Evolutionary conservation across 2,888 invertebrate genomes (phyloP).

Genomic region (Phytoseiulus persimilis): DNA sequence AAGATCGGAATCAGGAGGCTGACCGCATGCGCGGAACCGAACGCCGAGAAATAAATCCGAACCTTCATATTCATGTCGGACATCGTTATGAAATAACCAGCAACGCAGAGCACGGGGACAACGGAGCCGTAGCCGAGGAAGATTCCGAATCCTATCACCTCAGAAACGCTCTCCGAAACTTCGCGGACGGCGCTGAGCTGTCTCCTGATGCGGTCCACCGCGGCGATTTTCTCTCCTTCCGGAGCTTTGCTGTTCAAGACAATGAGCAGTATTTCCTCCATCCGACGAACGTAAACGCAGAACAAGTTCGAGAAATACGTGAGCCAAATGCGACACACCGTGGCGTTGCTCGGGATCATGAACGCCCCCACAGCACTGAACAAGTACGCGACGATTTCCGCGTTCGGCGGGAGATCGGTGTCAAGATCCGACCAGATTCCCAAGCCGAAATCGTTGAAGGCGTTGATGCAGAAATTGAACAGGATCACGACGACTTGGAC

Average conservation of each 20-base stretch:
- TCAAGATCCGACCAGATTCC: not conserved
- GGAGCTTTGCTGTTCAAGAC: not conserved
- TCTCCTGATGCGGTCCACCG: not conserved
- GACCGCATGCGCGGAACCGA: not conserved
- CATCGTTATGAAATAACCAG: constrained; percentile 24
- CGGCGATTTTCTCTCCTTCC: not conserved
- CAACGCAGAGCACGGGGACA: not conserved
- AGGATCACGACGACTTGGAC: not conserved
- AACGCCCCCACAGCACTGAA: not conserved
- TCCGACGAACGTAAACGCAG: not conserved
- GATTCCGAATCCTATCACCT: constrained; percentile 11
- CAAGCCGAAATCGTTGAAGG: constrained; percentile 23
- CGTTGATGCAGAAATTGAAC: constrained; percentile 19
- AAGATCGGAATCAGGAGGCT: not conserved
- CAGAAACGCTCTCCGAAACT: not conserved
- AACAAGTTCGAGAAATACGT: constrained; percentile 16
- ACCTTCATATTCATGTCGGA: not conserved
- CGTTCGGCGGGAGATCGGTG: not conserved
- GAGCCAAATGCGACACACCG: constrained; percentile 12
- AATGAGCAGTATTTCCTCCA: not conserved
- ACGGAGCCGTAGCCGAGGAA: not conserved
- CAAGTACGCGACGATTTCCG: not conserved
- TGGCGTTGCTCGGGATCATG: constrained; percentile 22
- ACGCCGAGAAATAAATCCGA: constrained; percentile 14
- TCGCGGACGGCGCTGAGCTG: constrained; percentile 1